These are phyloP conservation scores for Harpagifer antarcticus DNA, from an alignment of 2,797 vertebrate genomes.

Conservation along the genomic window DNA sequence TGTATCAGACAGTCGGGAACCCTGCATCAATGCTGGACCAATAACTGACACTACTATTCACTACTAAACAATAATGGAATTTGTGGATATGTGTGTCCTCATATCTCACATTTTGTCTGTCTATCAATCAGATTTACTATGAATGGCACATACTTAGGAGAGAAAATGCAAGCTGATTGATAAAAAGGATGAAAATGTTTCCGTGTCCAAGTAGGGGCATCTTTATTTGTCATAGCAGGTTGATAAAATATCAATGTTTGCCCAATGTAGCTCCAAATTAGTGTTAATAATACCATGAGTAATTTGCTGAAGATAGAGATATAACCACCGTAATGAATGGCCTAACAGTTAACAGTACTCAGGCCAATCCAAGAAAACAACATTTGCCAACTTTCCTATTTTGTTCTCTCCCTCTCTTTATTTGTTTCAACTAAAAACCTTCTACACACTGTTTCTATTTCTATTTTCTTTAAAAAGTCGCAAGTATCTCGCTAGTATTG, in stretches of 20 bases:
- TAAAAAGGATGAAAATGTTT: constrained; percentile 6
- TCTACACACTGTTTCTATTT: neutral
- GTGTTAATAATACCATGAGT: neutral
- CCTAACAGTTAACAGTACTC: neutral
- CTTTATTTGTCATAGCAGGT: neutral
- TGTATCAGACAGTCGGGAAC: constrained; percentile 72
- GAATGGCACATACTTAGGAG: constrained; percentile 4
- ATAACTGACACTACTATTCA: constrained; percentile 53
- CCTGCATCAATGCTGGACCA: constrained; percentile 51
- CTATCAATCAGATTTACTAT: constrained; percentile 12
- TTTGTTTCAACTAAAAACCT: neutral
- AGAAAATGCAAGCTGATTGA: neutral
- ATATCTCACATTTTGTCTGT: constrained; percentile 27
- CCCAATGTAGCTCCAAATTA: neutral
- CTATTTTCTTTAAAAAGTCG: neutral
- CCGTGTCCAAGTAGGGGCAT: neutral
- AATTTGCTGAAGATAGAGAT: neutral
- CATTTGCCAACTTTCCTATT: neutral
- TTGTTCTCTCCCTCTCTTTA: neutral
- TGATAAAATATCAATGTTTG: constrained; percentile 1
- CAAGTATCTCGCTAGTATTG: neutral
- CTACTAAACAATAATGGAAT: constrained; percentile 53
- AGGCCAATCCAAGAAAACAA: neutral
- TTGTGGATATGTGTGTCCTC: constrained; percentile 35
- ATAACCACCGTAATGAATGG: neutral